These are phyloP conservation scores for Caenorhabditis drosophilae DNA, from an alignment of 2,888 invertebrate genomes.

Conservation along the genomic window DNA sequence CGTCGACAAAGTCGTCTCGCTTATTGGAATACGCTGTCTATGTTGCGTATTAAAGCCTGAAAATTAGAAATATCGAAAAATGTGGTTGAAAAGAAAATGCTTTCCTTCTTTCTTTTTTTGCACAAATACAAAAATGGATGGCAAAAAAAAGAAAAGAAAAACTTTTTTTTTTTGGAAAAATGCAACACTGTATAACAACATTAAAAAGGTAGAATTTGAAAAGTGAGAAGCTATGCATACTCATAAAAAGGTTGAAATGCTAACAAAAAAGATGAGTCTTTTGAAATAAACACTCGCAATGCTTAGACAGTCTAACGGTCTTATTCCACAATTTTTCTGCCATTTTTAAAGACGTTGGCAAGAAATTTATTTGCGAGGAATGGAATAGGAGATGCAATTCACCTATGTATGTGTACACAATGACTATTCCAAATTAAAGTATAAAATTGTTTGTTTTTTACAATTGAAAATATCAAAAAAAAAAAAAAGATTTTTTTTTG, in stretches of 20 bases:
- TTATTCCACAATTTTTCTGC: no score
- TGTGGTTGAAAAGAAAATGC: no score
- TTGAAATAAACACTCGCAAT: no score
- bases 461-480: neutral
- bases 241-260: conserved; percentile 36
- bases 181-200: conserved; percentile 13
- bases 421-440: conserved; percentile 1
- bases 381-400: conserved; percentile 3
- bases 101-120: no score
- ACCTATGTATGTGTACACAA: neutral
- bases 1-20: no score
- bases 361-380: no score
- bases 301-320: no score
- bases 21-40: no score
- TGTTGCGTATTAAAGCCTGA: no score
- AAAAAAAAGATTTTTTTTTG: neutral
- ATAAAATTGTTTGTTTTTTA: neutral
- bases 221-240: conserved; percentile 23
- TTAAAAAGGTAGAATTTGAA: neutral
- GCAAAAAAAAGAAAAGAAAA: conserved; percentile 2
- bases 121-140: neutral
- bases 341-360: no score
- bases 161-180: conserved; percentile 2
- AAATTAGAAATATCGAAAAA: no score
- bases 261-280: conserved; percentile 29